These are phyloP conservation scores for Prosapia bicincta DNA, from an alignment of 2,888 invertebrate species.

Conservation along the genomic window DNA sequence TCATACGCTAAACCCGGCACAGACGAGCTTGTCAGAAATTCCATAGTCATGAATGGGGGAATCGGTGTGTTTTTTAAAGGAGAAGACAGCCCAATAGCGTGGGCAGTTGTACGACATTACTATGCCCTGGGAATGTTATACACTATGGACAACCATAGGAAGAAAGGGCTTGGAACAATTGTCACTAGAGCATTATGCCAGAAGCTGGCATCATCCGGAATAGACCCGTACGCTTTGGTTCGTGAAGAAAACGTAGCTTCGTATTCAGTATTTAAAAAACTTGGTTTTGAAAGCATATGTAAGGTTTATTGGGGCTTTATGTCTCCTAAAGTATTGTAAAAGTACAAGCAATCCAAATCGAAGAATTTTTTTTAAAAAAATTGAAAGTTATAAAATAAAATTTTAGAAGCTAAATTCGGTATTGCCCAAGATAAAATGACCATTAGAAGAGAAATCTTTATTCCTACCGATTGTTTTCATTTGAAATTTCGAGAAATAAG, in stretches of 20 bases:
- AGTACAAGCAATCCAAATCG: too few species aligned
- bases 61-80: slow-evolving; percentile 9
- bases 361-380: too few species aligned
- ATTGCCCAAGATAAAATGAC: too few species aligned
- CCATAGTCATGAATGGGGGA: neutral
- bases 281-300: neutral
- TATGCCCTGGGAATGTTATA: slow-evolving; percentile 6
- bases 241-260: neutral
- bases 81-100: neutral
- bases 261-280: neutral
- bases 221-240: slow-evolving; percentile 1
- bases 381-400: too few species aligned
- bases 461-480: too few species aligned
- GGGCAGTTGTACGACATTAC: slow-evolving; percentile 1
- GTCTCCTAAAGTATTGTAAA: neutral
- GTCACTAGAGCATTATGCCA: neutral
- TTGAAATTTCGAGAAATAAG: too few species aligned
- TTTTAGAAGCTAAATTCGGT: too few species aligned
- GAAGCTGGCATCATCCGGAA: neutral
- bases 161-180: slow-evolving; percentile 2
- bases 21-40: neutral
- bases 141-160: slow-evolving; percentile 1
- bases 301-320: neutral
- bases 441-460: too few species aligned
- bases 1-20: neutral